These are phyloP conservation scores for Pentalonia nigronervosa DNA, from an alignment of 1,140 invertebrate genomes.

Conservation along the genomic window DNA sequence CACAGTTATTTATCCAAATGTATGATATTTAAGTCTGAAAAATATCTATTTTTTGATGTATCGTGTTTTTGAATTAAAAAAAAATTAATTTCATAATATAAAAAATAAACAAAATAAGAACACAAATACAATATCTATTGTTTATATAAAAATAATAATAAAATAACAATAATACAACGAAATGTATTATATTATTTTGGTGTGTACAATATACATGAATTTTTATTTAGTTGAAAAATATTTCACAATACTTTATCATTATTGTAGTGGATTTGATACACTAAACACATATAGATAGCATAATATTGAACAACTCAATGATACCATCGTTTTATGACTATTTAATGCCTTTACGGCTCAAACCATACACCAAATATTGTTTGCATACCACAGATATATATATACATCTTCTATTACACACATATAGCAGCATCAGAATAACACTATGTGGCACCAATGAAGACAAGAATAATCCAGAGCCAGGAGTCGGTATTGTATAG, in stretches of 20 bases:
- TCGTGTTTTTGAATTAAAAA: not conserved
- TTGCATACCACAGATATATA: not conserved
- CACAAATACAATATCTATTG: not conserved
- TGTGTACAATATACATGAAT: not conserved
- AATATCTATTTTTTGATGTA: not conserved
- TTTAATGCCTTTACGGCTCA: not conserved
- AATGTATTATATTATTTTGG: not conserved
- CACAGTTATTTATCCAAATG: not conserved
- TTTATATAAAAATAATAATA: not conserved
- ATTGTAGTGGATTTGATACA: not conserved
- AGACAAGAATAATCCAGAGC: not conserved
- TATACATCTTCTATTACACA: not conserved
- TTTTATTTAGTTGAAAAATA: not conserved
- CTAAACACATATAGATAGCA: not conserved
- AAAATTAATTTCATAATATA: not conserved
- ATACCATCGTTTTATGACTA: not conserved
- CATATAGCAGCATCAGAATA: not conserved
- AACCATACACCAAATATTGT: not conserved
- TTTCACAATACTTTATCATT: not conserved
- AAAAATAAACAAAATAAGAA: not conserved
- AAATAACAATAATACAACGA: not conserved
- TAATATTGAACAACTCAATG: not conserved
- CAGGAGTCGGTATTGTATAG: slow-evolving; percentile 6
- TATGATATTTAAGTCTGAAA: not conserved
- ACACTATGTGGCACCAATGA: not conserved